Evolutionary conservation across 2,113 vertebrate species (phyloP).

Genomic region (Chloropsis hardwickii): DNA sequence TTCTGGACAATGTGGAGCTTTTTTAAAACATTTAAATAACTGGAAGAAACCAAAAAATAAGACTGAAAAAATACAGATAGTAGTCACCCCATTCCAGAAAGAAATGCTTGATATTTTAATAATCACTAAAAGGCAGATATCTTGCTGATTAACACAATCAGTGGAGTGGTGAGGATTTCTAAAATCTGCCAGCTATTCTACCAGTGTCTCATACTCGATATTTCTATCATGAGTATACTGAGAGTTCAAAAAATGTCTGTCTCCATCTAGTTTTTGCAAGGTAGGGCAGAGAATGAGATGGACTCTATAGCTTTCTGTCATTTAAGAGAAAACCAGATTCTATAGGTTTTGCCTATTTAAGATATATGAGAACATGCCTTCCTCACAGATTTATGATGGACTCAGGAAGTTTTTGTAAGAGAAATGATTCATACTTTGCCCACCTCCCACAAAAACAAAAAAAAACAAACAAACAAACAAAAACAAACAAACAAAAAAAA

Average conservation of each 20-base stretch:
- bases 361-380: not conserved
- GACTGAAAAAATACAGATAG: not conserved
- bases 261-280: not conserved
- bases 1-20: not conserved
- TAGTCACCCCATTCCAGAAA: not conserved
- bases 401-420: not conserved
- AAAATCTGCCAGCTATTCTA: not conserved
- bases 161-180: not conserved
- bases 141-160: not conserved
- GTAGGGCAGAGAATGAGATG: not conserved
- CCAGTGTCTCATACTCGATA: not conserved
- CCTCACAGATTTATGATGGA: not conserved
- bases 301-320: not conserved
- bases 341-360: not conserved
- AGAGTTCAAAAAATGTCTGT: not conserved
- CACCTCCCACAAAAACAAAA: too few species aligned
- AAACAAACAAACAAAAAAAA: too few species aligned
- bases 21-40: not conserved
- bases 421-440: not conserved
- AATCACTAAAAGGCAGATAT: not conserved
- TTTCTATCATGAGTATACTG: accelerated
- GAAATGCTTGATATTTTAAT: not conserved
- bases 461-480: too few species aligned
- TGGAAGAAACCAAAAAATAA: not conserved
- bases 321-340: not conserved